Conservation (phyloP, 92 coral and sea anemone species). For the Bergia puertoricense region DNA sequence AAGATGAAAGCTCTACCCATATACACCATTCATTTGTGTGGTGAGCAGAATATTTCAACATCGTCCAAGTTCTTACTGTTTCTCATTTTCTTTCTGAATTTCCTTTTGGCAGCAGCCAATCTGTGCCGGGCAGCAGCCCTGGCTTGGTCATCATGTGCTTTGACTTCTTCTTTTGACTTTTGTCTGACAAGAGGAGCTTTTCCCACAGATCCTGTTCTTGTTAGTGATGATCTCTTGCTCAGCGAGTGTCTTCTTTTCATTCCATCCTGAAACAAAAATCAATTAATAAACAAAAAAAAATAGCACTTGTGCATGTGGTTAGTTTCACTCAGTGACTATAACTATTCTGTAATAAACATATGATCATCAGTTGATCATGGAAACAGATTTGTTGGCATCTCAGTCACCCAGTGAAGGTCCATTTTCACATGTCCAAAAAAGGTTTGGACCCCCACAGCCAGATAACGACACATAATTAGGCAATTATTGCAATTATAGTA, state of each 20-base stretch:
- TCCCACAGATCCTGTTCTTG: slow-evolving; percentile 79
- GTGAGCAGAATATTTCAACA: slow-evolving; percentile 83
- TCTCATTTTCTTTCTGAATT: slow-evolving; percentile 70
- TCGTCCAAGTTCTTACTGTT: slow-evolving; percentile 79
- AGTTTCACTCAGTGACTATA: no score
- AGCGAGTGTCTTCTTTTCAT: slow-evolving; percentile 50
- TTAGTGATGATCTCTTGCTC: slow-evolving; percentile 74
- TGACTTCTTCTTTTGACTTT: slow-evolving; percentile 78
- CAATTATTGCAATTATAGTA: no score
- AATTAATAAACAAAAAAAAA: background rate
- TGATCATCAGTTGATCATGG: no score
- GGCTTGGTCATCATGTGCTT: slow-evolving; percentile 73
- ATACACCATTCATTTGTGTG: slow-evolving; percentile 50
- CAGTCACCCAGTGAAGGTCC: no score
- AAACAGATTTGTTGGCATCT: no score
- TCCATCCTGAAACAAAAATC: slow-evolving; percentile 43
- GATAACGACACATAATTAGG: no score
- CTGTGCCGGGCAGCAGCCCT: slow-evolving; percentile 90
- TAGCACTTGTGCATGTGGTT: background rate
- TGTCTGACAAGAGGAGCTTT: slow-evolving; percentile 77
- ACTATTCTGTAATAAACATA: no score
- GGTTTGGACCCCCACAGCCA: no score
- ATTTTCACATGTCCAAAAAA: no score
- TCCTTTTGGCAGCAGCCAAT: slow-evolving; percentile 86
- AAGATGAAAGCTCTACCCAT: background rate